Evolutionary conservation across 2,888 invertebrate species (phyloP).

Genomic region (Caradrina kadenii): DNA sequence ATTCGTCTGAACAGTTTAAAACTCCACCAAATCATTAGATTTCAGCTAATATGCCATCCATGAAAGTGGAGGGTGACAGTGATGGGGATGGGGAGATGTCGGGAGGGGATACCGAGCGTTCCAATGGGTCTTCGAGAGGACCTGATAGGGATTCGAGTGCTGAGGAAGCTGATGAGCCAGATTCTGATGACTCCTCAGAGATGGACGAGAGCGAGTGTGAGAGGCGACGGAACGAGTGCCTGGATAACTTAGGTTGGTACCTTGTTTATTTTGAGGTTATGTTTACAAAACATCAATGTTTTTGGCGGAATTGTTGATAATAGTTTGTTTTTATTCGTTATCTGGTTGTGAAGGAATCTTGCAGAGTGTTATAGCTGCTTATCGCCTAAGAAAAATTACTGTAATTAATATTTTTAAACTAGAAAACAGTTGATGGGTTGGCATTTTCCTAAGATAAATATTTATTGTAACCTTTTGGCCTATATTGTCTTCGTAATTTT

Average conservation of each 20-base stretch:
- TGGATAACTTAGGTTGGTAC: slow-evolving; percentile 93
- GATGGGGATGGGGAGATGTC: slow-evolving; percentile 92
- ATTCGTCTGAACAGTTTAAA: neutral
- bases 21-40: neutral
- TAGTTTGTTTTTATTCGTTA: slow-evolving; percentile 32
- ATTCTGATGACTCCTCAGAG: slow-evolving; percentile 96
- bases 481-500: neutral
- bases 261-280: slow-evolving; percentile 82
- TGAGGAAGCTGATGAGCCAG: slow-evolving; percentile 95
- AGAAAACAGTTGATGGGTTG: slow-evolving; percentile 26
- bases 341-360: slow-evolving; percentile 8
- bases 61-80: slow-evolving; percentile 92
- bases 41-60: slow-evolving; percentile 90
- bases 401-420: neutral
- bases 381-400: neutral
- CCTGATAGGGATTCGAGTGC: slow-evolving; percentile 93
- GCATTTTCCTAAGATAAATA: neutral
- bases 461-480: neutral
- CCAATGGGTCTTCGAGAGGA: slow-evolving; percentile 92
- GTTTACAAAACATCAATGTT: slow-evolving; percentile 85
- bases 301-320: slow-evolving; percentile 52
- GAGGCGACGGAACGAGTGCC: slow-evolving; percentile 94
- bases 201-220: slow-evolving; percentile 98
- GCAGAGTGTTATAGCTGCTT: neutral
- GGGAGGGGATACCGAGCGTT: slow-evolving; percentile 93